These are phyloP conservation scores for Eumeta japonica DNA, from an alignment of 1,140 invertebrate genomes.

Conservation along the genomic window DNA sequence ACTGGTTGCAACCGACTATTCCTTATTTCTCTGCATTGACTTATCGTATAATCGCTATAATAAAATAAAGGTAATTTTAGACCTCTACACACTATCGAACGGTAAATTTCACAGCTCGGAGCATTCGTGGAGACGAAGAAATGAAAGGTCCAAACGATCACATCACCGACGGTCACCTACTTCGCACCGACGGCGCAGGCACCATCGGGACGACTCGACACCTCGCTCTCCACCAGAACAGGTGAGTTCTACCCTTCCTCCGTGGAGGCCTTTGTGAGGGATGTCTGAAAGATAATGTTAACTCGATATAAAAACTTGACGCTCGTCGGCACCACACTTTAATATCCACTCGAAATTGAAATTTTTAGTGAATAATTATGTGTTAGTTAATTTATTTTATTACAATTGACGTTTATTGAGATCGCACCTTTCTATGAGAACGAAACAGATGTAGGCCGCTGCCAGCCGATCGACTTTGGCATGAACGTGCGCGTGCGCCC, in stretches of 20 bases:
- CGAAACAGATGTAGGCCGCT: too few relatives aligned
- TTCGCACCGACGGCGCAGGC: slow-evolving; percentile 59
- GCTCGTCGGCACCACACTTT: slow-evolving; percentile 27
- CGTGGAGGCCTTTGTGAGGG: too few relatives aligned
- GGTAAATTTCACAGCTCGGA: slow-evolving; percentile 60
- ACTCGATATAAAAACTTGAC: slow-evolving; percentile 33
- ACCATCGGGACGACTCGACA: slow-evolving; percentile 60
- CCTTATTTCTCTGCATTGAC: too few relatives aligned
- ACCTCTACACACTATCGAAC: slow-evolving; percentile 42
- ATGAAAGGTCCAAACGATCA: slow-evolving; percentile 63
- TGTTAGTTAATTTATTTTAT: too few relatives aligned
- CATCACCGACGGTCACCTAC: slow-evolving; percentile 62
- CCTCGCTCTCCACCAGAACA: slow-evolving; percentile 52
- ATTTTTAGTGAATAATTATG: too few relatives aligned
- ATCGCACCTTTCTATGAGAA: too few relatives aligned
- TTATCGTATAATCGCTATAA: too few relatives aligned
- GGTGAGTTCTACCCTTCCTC: slow-evolving; percentile 40
- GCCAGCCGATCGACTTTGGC: slow-evolving; percentile 46
- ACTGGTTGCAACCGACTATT: slow-evolving; percentile 21
- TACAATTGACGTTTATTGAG: too few relatives aligned
- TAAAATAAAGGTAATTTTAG: too few relatives aligned
- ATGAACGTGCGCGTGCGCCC: slow-evolving; percentile 40
- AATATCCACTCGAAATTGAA: slow-evolving; percentile 50
- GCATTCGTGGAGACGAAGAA: slow-evolving; percentile 61
- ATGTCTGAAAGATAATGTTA: slow-evolving; percentile 31